phyloP scores from a whole-genome alignment of 1,140 invertebrate genomes.

The Nephotettix cincticeps region DNA sequence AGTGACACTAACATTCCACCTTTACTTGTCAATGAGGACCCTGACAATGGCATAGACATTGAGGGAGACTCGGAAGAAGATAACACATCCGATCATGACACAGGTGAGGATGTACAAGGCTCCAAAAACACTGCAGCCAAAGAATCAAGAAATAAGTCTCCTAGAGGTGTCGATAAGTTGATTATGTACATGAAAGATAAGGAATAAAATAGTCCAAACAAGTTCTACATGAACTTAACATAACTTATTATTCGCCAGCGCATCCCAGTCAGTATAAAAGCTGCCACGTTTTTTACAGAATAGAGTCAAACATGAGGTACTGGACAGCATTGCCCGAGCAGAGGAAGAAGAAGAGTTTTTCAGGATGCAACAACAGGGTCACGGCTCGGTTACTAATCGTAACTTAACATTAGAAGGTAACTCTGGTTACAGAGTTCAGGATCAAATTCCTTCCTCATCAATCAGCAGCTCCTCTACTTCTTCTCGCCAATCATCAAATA shows the following conservation, averaged over 20 bases:
- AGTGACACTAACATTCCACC: slow-evolving; percentile 7
- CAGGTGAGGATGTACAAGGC: background rate
- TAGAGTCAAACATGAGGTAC: background rate
- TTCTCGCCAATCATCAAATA: background rate
- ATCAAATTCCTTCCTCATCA: slow-evolving; percentile 9
- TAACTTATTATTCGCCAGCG: slow-evolving; percentile 4
- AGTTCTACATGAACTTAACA: background rate
- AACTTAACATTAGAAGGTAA: background rate
- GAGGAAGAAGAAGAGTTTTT: slow-evolving; percentile 17
- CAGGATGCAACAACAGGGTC: slow-evolving; percentile 3
- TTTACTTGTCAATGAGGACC: background rate
- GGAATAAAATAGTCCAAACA: background rate
- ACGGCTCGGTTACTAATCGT: background rate
- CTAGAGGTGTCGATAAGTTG: background rate
- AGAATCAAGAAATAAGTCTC: background rate
- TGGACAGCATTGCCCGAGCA: background rate
- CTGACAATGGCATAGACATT: background rate
- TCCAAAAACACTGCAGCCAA: background rate
- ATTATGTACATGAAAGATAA: slow-evolving; percentile 5
- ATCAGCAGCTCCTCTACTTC: slow-evolving; percentile 9
- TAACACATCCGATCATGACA: background rate
- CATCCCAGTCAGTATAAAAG: background rate
- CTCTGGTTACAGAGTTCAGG: background rate
- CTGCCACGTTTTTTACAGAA: background rate
- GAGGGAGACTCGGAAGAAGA: background rate